Conservation (phyloP, 2,888 invertebrate genomes). For the Muschampia plurimacula region DNA sequence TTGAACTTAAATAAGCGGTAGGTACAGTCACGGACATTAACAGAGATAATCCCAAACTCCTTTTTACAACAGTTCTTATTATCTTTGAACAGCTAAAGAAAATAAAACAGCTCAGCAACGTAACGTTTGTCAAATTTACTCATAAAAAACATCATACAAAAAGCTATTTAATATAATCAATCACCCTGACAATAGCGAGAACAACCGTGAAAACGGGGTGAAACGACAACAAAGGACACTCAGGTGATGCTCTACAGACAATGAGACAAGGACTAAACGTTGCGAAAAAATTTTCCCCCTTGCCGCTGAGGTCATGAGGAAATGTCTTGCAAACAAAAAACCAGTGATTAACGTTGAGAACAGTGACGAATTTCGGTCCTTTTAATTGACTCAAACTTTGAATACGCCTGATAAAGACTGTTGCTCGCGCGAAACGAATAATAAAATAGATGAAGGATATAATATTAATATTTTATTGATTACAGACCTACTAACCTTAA, state of each 20-base stretch:
- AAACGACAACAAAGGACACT: conserved; percentile 50
- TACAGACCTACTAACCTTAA: conserved; percentile 42
- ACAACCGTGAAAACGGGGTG: conserved; percentile 48
- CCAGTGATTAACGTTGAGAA: conserved; percentile 12
- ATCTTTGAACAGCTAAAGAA: background rate
- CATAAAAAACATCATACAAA: conserved; percentile 5
- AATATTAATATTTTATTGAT: background rate
- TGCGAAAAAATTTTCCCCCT: conserved; percentile 47
- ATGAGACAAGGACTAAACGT: conserved; percentile 42
- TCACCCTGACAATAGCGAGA: conserved; percentile 41
- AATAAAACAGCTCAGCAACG: background rate
- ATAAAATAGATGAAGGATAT: background rate
- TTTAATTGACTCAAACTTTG: background rate
- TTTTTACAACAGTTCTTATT: conserved; percentile 13
- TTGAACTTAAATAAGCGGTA: conserved; percentile 1
- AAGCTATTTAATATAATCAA: conserved; percentile 44
- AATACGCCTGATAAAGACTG: background rate
- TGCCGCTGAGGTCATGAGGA: conserved; percentile 43
- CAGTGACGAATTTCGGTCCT: background rate
- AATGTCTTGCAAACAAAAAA: conserved; percentile 27
- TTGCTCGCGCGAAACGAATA: background rate
- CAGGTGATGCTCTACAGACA: conserved; percentile 31
- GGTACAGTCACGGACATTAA: background rate
- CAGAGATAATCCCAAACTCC: conserved; percentile 5
- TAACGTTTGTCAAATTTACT: background rate